These are phyloP conservation scores for Drosophila auraria DNA, from an alignment of 1,140 invertebrate genomes.

Conservation along the genomic window DNA sequence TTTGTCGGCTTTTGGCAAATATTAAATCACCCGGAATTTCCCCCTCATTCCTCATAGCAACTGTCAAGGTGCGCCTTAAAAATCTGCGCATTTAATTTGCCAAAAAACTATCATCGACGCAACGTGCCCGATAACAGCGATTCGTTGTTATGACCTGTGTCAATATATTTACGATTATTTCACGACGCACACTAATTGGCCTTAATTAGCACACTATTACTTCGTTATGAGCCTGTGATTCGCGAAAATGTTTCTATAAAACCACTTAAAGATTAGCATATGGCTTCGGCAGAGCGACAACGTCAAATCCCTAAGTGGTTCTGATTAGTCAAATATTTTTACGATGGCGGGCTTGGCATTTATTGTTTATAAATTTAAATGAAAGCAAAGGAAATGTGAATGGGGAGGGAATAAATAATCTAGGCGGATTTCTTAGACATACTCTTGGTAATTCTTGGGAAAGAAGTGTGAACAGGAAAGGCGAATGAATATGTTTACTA, in stretches of 20 bases:
- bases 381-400: no score
- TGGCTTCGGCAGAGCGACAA: background rate
- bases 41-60: constrained; percentile 41
- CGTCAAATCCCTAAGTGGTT: constrained; percentile 9
- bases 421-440: background rate
- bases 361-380: constrained; percentile 13
- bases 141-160: constrained; percentile 25
- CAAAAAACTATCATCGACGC: background rate
- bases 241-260: constrained; percentile 11
- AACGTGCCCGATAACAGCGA: constrained; percentile 25
- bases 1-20: background rate
- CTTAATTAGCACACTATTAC: constrained; percentile 29
- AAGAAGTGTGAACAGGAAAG: background rate
- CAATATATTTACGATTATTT: constrained; percentile 19
- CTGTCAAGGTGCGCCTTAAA: constrained; percentile 27
- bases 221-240: constrained; percentile 23
- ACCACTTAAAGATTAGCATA: constrained; percentile 17
- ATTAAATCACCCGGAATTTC: constrained; percentile 5
- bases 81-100: constrained; percentile 12
- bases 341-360: background rate
- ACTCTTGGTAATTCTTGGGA: background rate
- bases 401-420: background rate
- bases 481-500: background rate
- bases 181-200: constrained; percentile 14
- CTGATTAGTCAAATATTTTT: constrained; percentile 22